Evolutionary conservation across 2,113 vertebrate genomes (phyloP), one percentile per base, ranked within the genome.

Genomic region (Acrocephalus arundinaceus): DNA sequence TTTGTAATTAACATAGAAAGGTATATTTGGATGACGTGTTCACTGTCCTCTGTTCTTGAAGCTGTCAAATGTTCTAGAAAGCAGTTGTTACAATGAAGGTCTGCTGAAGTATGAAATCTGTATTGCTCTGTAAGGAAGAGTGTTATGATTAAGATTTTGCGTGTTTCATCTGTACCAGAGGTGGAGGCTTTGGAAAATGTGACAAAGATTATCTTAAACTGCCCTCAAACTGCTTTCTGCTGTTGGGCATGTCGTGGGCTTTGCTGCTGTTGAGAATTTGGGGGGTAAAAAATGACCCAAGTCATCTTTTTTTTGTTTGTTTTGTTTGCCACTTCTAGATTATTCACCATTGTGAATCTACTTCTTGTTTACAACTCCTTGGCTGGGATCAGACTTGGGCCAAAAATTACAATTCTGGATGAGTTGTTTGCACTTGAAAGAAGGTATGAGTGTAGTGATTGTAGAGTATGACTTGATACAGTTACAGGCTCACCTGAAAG

Each of bases 271-370:
- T 58, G 17, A 70, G 25, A 66, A 52, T 17, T 30, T 13, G 7
- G 19, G 8, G 8, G 31, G 13, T 33, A 61, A 43, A 41, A 84
- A 70, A 41, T 63, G 0, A 41, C 25, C 4, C 1, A 12, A 37
- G 20, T 72, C 0, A 0, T 37, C 0, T 4, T 41, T 24, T 51
- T 9, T 13, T 11, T 8, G 3, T 75, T 24, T 11, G 20, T 8
- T 76, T 33, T 28, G 8, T 70, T 63, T 41, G 2, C 31, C 45
- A 39, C 9, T 19, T 87, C 6, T n/a, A 11, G 20, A 15, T 85
- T 58, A 25, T 77, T 82, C 30, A 39, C 18, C 9, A 3, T 57
- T 68, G 33, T 72, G 35, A 85, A 76, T 8, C n/a, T 28, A 1
- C 35, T 74, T 57, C 10, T 70, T 65, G 6, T 65, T 68, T 88